Base-by-base conservation (phyloP, 1,140 invertebrate species). In the Gonioctena quinquepunctata region DNA sequence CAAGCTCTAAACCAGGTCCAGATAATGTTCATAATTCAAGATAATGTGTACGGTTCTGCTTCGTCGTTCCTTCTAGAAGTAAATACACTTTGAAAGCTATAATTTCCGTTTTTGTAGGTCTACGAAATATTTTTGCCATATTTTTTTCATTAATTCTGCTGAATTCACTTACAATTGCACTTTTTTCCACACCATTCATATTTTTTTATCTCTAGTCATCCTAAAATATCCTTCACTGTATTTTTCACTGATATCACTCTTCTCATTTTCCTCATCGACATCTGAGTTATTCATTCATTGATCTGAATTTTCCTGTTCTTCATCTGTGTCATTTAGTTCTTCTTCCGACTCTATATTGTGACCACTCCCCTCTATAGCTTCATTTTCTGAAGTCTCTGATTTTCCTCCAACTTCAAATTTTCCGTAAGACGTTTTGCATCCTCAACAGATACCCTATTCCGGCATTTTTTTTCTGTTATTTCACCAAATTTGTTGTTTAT, bases 31-130 rank as follows among this genome's bases (percentile, higher is more conserved):
- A 70, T 18, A 70, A 60, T 27, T 70, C 27, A n/a, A 70, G 16
- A 57, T 59, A 70, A 70, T 60, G 54, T 0, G 62, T 70, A 50
- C 66, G 69, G 16, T 70, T 70, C 26, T 70, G 62, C 23, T 70
- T 70, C n/a, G 42, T 69, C 7, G 25, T 16, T 25, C 48, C 52
- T 5, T 18, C 42, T 13, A 59, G 21, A 28, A 57, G 56, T 63
- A 65, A 57, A 56, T 56, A 57, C 5, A 49, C 68, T 21, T 64
- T 25, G 1, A 69, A 69, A 33, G 61, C 61, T n/a, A 69, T 22
- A 6, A 65, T 28, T 59, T 69, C 68, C 8, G 8, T 13, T 42
- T 0, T 8, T 42, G 28, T 42, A 3, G 28, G 8, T 42, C 1
- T n/a, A 42, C 8, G 28, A 42, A 33, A 33, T 33, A 33, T 33